These are phyloP conservation scores for Odontesthes bonariensis DNA, from an alignment of 2,113 vertebrate species.

Conservation along the genomic window DNA sequence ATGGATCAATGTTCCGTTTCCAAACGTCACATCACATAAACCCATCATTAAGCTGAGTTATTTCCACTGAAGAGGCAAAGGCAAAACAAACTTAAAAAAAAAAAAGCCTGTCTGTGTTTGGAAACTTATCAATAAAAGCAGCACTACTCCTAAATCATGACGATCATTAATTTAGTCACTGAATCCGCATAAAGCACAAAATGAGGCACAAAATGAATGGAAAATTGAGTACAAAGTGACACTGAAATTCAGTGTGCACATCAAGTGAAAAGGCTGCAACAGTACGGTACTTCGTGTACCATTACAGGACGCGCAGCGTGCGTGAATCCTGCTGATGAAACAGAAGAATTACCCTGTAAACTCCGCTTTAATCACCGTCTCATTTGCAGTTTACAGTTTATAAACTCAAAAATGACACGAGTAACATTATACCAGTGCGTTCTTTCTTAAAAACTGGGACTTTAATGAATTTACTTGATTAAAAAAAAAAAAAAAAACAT, in stretches of 20 bases:
- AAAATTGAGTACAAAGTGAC: not conserved
- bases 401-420: no score
- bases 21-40: conserved; percentile 9
- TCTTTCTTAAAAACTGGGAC: no score
- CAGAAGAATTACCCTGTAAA: not conserved
- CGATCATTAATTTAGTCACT: not conserved
- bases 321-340: not conserved
- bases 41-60: not conserved
- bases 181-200: not conserved
- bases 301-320: not conserved
- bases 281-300: conserved; percentile 1
- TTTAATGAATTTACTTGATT: no score
- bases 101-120: conserved; percentile 2
- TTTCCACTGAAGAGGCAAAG: not conserved
- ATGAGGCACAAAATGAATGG: not conserved
- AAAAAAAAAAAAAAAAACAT: not conserved
- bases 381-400: not conserved
- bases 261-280: not conserved
- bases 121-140: not conserved
- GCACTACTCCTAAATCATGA: conserved; percentile 9
- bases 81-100: not conserved
- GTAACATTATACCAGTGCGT: not conserved
- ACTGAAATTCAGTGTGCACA: not conserved
- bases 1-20: conserved; percentile 9
- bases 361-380: not conserved